phyloP scores from a whole-genome alignment of 1,140 invertebrate genomes.

The Pemphigus obesinymphae region DNA sequence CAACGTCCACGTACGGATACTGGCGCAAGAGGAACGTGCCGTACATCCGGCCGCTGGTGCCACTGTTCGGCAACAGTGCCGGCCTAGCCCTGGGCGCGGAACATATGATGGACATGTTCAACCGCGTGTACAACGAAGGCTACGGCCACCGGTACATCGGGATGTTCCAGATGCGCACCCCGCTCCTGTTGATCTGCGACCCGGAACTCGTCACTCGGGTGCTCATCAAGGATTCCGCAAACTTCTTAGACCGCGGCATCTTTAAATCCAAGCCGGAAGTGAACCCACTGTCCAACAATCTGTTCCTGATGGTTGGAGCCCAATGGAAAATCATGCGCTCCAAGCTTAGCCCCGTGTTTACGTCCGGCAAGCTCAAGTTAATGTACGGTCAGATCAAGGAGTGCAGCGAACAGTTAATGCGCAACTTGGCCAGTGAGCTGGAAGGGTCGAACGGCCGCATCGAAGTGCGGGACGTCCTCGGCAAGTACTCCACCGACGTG shows the following conservation, averaged over 20 bases:
- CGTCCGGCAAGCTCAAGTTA: constrained; percentile 56
- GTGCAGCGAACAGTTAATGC: constrained; percentile 45
- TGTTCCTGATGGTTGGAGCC: constrained; percentile 53
- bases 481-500: constrained; percentile 45
- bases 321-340: constrained; percentile 55
- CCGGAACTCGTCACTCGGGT: constrained; percentile 53
- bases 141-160: constrained; percentile 43
- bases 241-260: constrained; percentile 52
- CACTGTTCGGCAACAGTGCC: constrained; percentile 44
- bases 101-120: background rate
- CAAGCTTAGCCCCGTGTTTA: constrained; percentile 57
- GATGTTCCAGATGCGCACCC: constrained; percentile 44
- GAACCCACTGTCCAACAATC: constrained; percentile 55
- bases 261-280: background rate
- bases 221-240: constrained; percentile 54
- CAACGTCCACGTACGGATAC: background rate
- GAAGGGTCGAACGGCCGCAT: background rate
- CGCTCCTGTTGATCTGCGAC: constrained; percentile 51
- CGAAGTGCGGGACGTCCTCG: constrained; percentile 10
- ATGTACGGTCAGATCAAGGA: constrained; percentile 55
- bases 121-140: constrained; percentile 41
- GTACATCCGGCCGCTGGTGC: constrained; percentile 43
- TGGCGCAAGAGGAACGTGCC: constrained; percentile 40
- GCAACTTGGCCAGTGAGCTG: no score
- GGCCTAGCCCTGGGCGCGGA: background rate